Percentiles rank a stretch among this genome's conserved stretches.
Conservation (phyloP, 2,113 vertebrate species). For the Rhadina sibilatrix region DNA sequence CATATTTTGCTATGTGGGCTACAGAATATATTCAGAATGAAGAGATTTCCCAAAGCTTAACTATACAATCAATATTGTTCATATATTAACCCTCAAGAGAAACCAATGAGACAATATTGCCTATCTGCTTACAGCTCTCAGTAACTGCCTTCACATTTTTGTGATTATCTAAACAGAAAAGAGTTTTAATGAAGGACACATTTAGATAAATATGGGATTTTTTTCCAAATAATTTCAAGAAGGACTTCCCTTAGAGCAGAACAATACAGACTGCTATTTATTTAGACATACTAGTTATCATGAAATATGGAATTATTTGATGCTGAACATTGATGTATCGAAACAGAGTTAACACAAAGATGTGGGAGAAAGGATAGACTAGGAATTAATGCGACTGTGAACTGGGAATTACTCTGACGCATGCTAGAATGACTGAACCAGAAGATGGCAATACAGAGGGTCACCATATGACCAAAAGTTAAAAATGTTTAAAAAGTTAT, state of each 20-base stretch:
- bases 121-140: background rate
- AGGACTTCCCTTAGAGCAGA: background rate
- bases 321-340: background rate
- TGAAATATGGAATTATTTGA: background rate
- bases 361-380: background rate
- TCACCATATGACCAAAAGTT: background rate
- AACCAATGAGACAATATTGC: background rate
- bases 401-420: background rate
- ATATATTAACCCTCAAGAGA: background rate
- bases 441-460: background rate
- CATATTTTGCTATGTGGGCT: background rate
- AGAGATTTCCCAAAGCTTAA: background rate
- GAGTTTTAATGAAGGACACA: background rate
- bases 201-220: background rate
- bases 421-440: background rate
- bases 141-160: background rate
- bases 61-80: background rate
- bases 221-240: background rate
- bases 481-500: accelerated
- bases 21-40: background rate
- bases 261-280: background rate
- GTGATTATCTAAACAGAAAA: background rate
- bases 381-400: background rate
- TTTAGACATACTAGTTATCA: background rate
- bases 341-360: background rate